A percentile compares a stretch with the other conserved stretches of the same genome.
These are phyloP conservation scores for Xenopus borealis DNA, from an alignment of 2,113 vertebrate genomes.

Conservation along the genomic window DNA sequence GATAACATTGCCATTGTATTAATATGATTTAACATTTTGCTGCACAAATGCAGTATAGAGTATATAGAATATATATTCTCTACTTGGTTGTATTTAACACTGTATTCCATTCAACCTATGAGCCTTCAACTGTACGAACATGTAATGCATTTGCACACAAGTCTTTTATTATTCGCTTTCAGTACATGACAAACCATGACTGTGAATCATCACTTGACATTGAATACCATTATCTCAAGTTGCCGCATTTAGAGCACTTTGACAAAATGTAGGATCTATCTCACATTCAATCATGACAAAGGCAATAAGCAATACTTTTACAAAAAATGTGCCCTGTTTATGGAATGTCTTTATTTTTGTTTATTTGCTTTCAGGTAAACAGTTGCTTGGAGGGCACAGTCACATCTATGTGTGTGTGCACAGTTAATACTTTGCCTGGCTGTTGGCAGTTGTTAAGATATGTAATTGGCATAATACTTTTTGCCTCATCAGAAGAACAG, in stretches of 20 bases:
- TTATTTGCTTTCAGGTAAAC: no score
- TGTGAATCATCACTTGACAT: slow-evolving; percentile 33
- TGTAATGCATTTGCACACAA: neutral
- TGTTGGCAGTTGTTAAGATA: no score
- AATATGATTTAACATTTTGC: no score
- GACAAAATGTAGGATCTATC: neutral
- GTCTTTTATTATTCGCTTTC: neutral
- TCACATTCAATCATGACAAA: no score
- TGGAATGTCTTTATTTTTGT: no score
- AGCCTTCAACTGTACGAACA: neutral
- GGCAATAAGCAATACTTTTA: neutral
- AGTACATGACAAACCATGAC: slow-evolving; percentile 23
- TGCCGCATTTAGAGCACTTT: slow-evolving; percentile 18
- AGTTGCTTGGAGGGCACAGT: no score
- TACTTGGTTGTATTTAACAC: neutral
- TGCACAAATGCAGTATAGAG: no score
- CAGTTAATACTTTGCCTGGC: no score
- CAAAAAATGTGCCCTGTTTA: neutral
- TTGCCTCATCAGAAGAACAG: no score
- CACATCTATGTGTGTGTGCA: no score
- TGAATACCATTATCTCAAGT: slow-evolving; percentile 27
- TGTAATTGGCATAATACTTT: no score
- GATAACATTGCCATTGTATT: no score
- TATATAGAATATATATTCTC: neutral
- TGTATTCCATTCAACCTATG: neutral